A percentile compares a stretch with the other conserved stretches of the same genome.
Conservation (phyloP, 35 echinoderm and acorn worm species). For the Ophioderma brevispina region DNA sequence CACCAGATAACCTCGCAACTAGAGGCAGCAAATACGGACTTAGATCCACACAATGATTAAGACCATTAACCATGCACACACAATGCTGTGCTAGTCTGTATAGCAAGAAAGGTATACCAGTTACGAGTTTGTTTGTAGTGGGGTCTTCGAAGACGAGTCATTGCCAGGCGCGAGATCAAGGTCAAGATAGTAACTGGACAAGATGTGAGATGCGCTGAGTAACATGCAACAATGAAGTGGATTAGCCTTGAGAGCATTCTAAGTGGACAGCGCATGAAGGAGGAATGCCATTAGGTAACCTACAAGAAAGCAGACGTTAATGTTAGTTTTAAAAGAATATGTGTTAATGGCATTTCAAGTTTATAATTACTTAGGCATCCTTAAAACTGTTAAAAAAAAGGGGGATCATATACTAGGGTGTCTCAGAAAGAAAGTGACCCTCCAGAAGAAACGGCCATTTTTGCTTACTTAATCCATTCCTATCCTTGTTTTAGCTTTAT, state of each 20-base stretch:
- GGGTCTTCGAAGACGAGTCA: conserved; percentile 33
- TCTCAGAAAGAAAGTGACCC: too few relatives aligned
- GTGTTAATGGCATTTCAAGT: too few relatives aligned
- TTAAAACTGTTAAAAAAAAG: too few relatives aligned
- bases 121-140: conserved; percentile 40
- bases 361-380: too few relatives aligned
- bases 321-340: too few relatives aligned
- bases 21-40: conserved; percentile 67
- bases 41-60: conserved; percentile 67
- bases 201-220: conserved; percentile 66
- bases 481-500: too few relatives aligned
- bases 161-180: conserved; percentile 13
- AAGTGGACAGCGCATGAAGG: conserved; percentile 79
- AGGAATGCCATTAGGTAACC: conserved; percentile 86
- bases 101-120: conserved; percentile 33
- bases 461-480: too few relatives aligned
- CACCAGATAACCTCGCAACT: conserved; percentile 18
- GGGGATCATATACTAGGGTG: too few relatives aligned
- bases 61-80: conserved; percentile 62
- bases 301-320: conserved; percentile 47
- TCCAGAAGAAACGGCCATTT: too few relatives aligned
- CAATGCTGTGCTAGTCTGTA: conserved; percentile 42
- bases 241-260: conserved; percentile 80
- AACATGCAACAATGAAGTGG: conserved; percentile 69
- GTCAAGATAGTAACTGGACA: conserved; percentile 70